Conservation (phyloP, 2,888 invertebrate species). For the Ctena decussata region DNA sequence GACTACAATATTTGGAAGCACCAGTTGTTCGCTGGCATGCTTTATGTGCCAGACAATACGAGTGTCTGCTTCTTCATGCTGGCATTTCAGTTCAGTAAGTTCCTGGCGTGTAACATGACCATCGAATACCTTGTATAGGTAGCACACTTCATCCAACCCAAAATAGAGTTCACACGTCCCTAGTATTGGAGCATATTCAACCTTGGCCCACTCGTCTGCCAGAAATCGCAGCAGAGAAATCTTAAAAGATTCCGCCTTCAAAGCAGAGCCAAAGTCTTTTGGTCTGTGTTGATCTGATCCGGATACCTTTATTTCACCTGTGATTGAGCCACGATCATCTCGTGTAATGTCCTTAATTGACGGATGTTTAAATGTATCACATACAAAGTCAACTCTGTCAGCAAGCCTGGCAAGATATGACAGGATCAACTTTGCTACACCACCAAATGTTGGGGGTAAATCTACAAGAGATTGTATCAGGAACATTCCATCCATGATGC, state of each 20-base stretch:
- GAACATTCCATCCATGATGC: slow-evolving; percentile 38
- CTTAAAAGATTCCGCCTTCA: neutral
- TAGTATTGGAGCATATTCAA: neutral
- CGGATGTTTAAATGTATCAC: neutral
- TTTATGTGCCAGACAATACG: neutral
- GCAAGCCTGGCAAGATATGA: neutral
- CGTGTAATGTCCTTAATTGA: neutral
- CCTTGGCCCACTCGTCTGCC: neutral
- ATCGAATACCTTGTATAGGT: no score
- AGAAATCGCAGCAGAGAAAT: neutral
- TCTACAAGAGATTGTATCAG: slow-evolving; percentile 13
- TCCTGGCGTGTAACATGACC: neutral
- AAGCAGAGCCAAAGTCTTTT: neutral
- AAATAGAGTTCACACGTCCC: neutral
- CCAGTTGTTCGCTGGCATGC: neutral
- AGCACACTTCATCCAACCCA: neutral
- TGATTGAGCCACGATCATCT: neutral
- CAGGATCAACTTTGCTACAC: neutral
- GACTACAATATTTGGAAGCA: neutral
- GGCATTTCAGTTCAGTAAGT: neutral
- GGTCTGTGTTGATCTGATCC: neutral
- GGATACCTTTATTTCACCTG: neutral
- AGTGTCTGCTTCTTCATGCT: neutral
- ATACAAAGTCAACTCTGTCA: neutral
- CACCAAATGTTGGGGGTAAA: slow-evolving; percentile 16